A percentile compares a stretch with the other conserved stretches of the same genome.
phyloP scores from a whole-genome alignment of 2,113 vertebrate genomes.

The Toxostoma redivivum region DNA sequence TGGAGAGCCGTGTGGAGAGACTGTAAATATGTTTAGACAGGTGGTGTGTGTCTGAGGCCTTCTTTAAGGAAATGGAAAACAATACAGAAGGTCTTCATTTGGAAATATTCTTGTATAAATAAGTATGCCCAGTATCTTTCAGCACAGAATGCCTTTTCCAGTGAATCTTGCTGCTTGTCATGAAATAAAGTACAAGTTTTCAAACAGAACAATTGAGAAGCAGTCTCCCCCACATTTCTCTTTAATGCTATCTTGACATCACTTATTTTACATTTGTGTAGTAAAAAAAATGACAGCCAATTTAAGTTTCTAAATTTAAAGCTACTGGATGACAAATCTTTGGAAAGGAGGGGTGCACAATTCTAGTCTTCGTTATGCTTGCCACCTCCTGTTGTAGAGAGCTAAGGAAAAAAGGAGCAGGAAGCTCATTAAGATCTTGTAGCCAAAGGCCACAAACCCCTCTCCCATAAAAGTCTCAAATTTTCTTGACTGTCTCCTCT shows the following conservation, averaged over 20 bases:
- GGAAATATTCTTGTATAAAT: not conserved
- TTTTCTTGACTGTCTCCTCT: slow-evolving; percentile 3
- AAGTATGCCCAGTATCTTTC: not conserved
- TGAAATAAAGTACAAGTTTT: slow-evolving; percentile 34
- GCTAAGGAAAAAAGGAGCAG: not conserved
- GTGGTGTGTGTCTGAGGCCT: slow-evolving; percentile 28
- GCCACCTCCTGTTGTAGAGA: not conserved
- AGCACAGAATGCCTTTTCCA: not conserved
- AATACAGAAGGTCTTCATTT: not conserved
- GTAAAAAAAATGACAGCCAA: slow-evolving; percentile 54
- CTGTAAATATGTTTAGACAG: slow-evolving; percentile 48
- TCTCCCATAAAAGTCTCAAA: not conserved
- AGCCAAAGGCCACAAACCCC: not conserved
- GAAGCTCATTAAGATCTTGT: slow-evolving; percentile 2
- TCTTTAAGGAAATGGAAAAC: slow-evolving; percentile 15
- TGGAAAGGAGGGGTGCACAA: not conserved
- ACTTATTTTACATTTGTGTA: slow-evolving; percentile 19
- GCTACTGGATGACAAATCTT: slow-evolving; percentile 27
- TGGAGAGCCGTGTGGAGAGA: not conserved
- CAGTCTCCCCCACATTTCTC: not conserved
- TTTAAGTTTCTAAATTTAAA: slow-evolving; percentile 62
- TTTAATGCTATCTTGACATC: not conserved
- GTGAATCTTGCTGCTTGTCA: not conserved
- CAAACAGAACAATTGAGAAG: slow-evolving; percentile 37
- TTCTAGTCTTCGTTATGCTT: not conserved